Evolutionary conservation across 2,797 vertebrate species (phyloP).

Genomic region (Peromyscus attwateri): DNA sequence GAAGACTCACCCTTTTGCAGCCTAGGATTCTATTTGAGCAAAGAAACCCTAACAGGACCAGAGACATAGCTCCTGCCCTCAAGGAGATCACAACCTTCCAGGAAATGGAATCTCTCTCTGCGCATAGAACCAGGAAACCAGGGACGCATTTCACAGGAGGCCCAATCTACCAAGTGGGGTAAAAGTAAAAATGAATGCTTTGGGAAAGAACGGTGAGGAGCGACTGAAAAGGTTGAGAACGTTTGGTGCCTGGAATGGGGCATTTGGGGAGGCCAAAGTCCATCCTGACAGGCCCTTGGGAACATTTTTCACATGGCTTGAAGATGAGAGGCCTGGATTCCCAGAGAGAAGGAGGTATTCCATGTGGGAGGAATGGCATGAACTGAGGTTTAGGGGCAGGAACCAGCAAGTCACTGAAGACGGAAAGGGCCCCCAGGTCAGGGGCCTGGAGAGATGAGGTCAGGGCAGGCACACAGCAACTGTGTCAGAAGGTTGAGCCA

Average conservation of each 20-base stretch:
- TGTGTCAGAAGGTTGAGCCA: neutral
- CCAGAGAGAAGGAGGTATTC: conserved; percentile 41
- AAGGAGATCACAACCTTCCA: neutral
- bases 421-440: conserved; percentile 38
- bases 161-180: neutral
- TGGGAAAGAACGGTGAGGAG: neutral
- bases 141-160: neutral
- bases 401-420: conserved; percentile 31
- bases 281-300: neutral
- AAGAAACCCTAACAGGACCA: neutral
- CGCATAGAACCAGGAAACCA: neutral
- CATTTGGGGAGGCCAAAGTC: neutral
- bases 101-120: neutral
- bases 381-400: neutral
- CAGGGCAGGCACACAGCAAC: neutral
- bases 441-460: conserved; percentile 7
- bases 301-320: conserved; percentile 68
- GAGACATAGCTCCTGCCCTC: neutral
- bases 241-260: neutral
- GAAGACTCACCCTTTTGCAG: conserved; percentile 33
- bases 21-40: conserved; percentile 25
- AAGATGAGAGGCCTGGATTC: conserved; percentile 66
- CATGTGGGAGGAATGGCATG: conserved; percentile 70
- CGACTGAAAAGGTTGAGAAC: neutral
- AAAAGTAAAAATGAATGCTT: neutral